Evolutionary conservation across 2,888 invertebrate species (phyloP).

Genomic region (Anarsia innoxiella): DNA sequence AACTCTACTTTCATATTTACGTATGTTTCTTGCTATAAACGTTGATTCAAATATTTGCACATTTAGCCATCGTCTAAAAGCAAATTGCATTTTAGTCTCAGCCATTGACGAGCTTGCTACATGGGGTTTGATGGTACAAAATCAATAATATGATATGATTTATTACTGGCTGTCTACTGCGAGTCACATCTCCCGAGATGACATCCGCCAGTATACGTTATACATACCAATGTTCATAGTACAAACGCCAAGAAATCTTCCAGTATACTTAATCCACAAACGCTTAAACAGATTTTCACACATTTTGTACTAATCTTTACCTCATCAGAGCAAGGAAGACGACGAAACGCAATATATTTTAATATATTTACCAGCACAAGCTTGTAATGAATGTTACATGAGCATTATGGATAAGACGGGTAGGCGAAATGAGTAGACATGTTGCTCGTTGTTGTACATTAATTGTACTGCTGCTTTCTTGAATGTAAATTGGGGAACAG

Average conservation of each 20-base stretch:
- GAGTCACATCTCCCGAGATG: constrained; percentile 5
- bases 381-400: constrained; percentile 46
- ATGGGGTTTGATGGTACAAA: too few relatives aligned
- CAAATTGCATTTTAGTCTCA: too few relatives aligned
- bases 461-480: constrained; percentile 11
- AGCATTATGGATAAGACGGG: constrained; percentile 38
- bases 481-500: constrained; percentile 21
- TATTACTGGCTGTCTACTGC: constrained; percentile 5
- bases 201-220: constrained; percentile 6
- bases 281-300: constrained; percentile 7
- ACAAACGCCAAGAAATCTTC: neutral
- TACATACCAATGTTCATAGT: constrained; percentile 6
- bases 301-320: constrained; percentile 10
- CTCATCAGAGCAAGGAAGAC: constrained; percentile 5
- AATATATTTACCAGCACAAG: constrained; percentile 14
- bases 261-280: constrained; percentile 5
- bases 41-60: too few relatives aligned
- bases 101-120: too few relatives aligned
- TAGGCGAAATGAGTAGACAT: constrained; percentile 33
- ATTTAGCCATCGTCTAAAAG: too few relatives aligned
- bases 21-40: too few relatives aligned
- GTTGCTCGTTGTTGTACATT: constrained; percentile 19
- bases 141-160: constrained; percentile 9
- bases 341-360: constrained; percentile 7
- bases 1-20: too few relatives aligned